phyloP scores from a whole-genome alignment of 2,113 vertebrate species.

The Pampusana beccarii region DNA sequence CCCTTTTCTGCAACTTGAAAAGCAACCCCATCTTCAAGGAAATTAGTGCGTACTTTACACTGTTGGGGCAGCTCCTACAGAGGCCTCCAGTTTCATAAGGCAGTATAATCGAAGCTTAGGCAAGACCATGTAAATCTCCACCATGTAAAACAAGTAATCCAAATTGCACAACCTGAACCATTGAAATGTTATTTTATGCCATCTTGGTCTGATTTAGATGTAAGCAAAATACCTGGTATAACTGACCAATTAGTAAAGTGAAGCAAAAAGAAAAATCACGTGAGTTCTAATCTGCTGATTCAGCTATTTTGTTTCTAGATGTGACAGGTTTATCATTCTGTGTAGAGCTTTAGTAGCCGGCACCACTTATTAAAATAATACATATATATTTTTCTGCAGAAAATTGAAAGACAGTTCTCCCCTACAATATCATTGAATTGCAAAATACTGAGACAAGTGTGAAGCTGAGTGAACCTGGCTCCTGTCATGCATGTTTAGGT shows the following conservation, averaged over 20 bases:
- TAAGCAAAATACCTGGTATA: not conserved
- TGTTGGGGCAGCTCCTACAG: not conserved
- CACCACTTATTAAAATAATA: not conserved
- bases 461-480: not conserved
- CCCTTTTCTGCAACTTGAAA: not conserved
- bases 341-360: not conserved
- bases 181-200: not conserved
- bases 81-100: not conserved
- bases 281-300: not conserved
- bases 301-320: not conserved
- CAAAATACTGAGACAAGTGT: not conserved
- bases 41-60: not conserved
- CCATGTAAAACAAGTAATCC: not conserved
- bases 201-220: not conserved
- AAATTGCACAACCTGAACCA: not conserved
- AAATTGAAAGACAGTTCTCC: not conserved
- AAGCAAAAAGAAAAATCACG: not conserved
- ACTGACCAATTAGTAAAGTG: not conserved
- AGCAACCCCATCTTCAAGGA: not conserved
- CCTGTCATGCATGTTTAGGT: not conserved
- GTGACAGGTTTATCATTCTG: not conserved
- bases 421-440: not conserved
- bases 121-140: not conserved
- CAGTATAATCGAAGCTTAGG: not conserved
- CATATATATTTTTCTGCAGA: not conserved